A percentile compares a stretch with the other conserved stretches of the same genome.
Conservation (phyloP, 1,140 invertebrate genomes). For the Atopsyche davidsoni region DNA sequence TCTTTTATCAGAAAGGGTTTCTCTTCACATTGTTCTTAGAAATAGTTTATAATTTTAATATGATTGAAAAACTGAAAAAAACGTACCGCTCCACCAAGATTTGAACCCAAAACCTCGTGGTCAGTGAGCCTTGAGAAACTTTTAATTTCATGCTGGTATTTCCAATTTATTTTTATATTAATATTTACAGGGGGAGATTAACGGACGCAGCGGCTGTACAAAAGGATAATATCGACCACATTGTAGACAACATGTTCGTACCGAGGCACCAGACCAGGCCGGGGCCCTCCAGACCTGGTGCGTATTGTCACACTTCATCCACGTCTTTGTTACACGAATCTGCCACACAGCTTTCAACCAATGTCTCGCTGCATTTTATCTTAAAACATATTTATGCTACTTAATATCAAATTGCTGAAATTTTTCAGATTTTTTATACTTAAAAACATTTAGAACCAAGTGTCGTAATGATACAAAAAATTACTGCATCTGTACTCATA, state of each 20-base stretch:
- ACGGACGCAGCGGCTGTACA: constrained; percentile 32
- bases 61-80: no score
- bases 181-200: constrained; percentile 20
- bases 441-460: background rate
- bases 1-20: no score
- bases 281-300: constrained; percentile 19
- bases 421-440: background rate
- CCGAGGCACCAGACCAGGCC: constrained; percentile 21
- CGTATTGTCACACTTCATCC: constrained; percentile 2
- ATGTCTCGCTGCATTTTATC: background rate
- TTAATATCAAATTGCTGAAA: background rate
- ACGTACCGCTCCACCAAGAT: no score
- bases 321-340: background rate
- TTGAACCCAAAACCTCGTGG: no score
- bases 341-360: background rate
- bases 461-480: background rate
- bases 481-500: background rate
- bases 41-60: no score
- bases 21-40: no score
- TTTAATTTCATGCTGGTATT: no score
- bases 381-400: background rate
- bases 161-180: no score
- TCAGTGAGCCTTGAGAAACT: no score
- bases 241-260: constrained; percentile 59
- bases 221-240: constrained; percentile 54